phyloP scores from a whole-genome alignment of 2,888 invertebrate species.

The Limnephilus marmoratus region DNA sequence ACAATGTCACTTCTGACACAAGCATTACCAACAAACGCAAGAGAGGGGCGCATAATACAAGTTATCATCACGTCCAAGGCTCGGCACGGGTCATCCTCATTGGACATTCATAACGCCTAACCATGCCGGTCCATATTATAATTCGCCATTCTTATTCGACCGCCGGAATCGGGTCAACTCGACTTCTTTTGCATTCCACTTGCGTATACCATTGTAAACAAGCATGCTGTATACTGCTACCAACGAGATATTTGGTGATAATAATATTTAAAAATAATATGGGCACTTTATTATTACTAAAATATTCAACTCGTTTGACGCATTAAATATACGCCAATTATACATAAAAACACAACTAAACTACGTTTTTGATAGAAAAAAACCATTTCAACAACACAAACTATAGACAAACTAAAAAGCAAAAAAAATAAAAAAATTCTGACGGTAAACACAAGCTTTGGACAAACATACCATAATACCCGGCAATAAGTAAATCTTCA shows the following conservation, averaged over 20 bases:
- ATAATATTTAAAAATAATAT: background rate
- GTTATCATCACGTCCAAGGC: constrained; percentile 29
- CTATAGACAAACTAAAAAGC: too few relatives aligned
- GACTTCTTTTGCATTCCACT: constrained; percentile 11
- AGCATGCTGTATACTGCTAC: background rate
- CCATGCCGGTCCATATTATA: background rate
- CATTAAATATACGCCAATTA: too few relatives aligned
- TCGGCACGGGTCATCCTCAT: constrained; percentile 4
- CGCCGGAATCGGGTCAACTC: background rate
- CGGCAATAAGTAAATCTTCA: too few relatives aligned
- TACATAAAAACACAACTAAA: too few relatives aligned
- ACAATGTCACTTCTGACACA: background rate
- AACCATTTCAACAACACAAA: too few relatives aligned
- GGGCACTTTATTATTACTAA: too few relatives aligned
- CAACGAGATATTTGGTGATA: background rate
- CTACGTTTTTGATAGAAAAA: too few relatives aligned
- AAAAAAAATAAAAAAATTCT: too few relatives aligned
- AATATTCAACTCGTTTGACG: too few relatives aligned
- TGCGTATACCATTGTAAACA: background rate
- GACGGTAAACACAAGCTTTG: too few relatives aligned
- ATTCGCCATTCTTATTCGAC: constrained; percentile 15
- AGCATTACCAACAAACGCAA: background rate
- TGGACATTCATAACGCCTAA: background rate
- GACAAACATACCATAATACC: too few relatives aligned
- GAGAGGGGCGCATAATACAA: background rate